Percentiles rank a stretch among this genome's conserved stretches.
phyloP scores from a whole-genome alignment of 2,113 vertebrate species.

The Crocuta crocuta region DNA sequence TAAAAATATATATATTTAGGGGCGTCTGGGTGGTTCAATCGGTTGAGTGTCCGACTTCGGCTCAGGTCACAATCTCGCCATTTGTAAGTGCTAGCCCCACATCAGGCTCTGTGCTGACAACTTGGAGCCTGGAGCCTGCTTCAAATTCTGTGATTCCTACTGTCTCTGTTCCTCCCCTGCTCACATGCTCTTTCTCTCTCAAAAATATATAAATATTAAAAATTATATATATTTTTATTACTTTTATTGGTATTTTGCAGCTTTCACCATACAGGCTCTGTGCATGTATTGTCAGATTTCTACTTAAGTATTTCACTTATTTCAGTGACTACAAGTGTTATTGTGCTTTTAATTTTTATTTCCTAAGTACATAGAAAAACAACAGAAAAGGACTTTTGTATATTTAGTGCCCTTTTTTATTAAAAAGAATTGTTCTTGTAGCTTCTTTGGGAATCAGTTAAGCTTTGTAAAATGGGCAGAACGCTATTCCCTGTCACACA shows the following conservation, averaged over 20 bases:
- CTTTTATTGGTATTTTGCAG: background rate
- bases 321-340: background rate
- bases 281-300: background rate
- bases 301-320: background rate
- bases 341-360: background rate
- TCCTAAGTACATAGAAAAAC: background rate
- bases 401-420: background rate
- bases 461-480: background rate
- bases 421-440: background rate
- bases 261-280: background rate
- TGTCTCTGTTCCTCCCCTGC: no score
- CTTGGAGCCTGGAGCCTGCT: no score
- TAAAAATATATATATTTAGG: background rate
- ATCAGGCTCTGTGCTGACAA: no score
- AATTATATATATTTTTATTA: background rate
- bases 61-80: no score
- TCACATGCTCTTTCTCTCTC: no score
- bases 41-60: no score
- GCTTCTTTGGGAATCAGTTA: background rate
- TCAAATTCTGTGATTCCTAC: no score
- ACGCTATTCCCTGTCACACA: fast-evolving
- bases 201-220: no score
- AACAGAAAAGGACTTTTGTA: background rate
- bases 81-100: no score
- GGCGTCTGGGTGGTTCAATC: no score